Evolutionary conservation across 23 tunicate genomes (phyloP), one percentile per base, ranked within the genome.

Genomic region (Trididemnum nubilum): DNA sequence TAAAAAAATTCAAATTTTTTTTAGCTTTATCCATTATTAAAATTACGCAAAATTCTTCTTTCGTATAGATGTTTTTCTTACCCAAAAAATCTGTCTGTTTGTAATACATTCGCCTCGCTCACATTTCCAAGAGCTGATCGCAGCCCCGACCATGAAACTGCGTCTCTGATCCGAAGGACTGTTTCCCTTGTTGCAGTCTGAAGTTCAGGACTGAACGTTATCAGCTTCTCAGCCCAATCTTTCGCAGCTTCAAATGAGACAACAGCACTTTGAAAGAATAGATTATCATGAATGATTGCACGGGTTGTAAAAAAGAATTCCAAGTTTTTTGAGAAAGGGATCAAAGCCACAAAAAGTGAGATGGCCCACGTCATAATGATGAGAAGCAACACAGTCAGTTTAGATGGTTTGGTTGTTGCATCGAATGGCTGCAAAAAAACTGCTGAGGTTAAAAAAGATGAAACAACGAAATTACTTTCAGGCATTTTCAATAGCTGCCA

Each of bases 251-350:
- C 32, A 61, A 78, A 78, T 0, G 34, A 35, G 44, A 74, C 51
- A 7, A 44, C 15, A 2, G 61, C 57, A 22, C 34, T 83, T 29
- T 34, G 73, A 24, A 73, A 83, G 73, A 57, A 83, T 15, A 63
- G 81, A 57, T 60, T 83, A 60, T 73, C 37, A n/a, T 74, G 40
- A 1, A 83, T 12, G 35, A 35, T 28, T 0, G 87, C 87, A 19
- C 32, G 31, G 0, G 60, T 29, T 15, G 77, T 52, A 32, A 73
- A 83, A 2, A 59, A 25, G 0, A n/a, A 24, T 33, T 64, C 36
- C 0, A 83, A 24, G 21, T 44, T 34, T 22, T 72, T 58, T 7
- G 58, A 4, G 2, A 83, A 35, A 1, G 87, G 87, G 5, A 83
- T 15, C 0, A 83, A 34, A 0, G 87, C 81, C 39, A 83, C 36